Evolutionary conservation across 2,888 invertebrate species (phyloP), one percentile per base, ranked within the genome.

Genomic region (Apomyelois bistriatella): DNA sequence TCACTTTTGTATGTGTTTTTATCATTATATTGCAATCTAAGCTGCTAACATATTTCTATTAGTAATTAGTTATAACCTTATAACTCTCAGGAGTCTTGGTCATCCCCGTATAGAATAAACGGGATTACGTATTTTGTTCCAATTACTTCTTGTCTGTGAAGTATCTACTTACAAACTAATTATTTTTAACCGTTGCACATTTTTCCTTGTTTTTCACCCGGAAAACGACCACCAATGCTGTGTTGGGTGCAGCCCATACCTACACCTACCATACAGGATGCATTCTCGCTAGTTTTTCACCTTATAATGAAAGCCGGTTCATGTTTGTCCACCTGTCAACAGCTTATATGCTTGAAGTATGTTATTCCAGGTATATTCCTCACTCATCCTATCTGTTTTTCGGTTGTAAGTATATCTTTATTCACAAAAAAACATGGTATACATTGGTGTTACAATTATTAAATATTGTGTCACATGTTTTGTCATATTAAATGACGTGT

Each of bases 281-380:
- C 56, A 48, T 51, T 52, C 54, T 10, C 41, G 35, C 55, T 8
- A 55, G 53, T 58, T 65, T 62, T 65, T 65, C 55, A 40, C 55
- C 56, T 57, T 58, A 61, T 61, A 63, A 64, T 65, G 58, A 55
- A 56, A 55, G 55, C 53, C 49, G 49, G 51, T 54, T 46, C 61
- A 60, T 56, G 51, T 46, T 58, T 40, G 53, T 56, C 56, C 61
- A 46, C 1, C 30, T 12, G 6, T 12, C 40, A 38, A 36, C 37
- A 17, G n/a, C n/a, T n/a, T 22, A 22, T 22, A 22, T 22, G 22
- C 22, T 12, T 38, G 16, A 41, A 2, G 17, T 41, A n/a, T 17
- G 41, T n/a, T 41, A 3, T 17, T 40, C 10, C 8, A 8, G 15
- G 13, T 15, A 15, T 9, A 1, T 32, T 32, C 32, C 32, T 38